phyloP scores from a whole-genome alignment of 2,797 vertebrate genomes.

The Hyperoplus lanceolatus region DNA sequence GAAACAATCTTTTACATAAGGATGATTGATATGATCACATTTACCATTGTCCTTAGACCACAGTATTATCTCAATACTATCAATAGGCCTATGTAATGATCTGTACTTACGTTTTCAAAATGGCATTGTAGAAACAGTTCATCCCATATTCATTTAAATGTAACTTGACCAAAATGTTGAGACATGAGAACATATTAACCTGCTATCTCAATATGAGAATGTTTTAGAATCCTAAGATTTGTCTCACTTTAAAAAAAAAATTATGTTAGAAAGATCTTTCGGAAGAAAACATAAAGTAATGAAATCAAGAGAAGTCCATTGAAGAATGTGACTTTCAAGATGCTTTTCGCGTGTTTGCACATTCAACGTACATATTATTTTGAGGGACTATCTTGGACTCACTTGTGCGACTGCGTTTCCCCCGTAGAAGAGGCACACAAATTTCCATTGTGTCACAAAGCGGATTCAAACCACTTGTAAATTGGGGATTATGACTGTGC shows the following conservation, averaged over 20 bases:
- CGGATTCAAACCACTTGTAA: slow-evolving; percentile 58
- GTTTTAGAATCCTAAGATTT: not conserved
- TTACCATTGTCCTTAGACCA: not conserved
- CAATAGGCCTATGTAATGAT: not conserved
- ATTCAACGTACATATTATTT: not conserved
- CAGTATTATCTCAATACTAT: not conserved
- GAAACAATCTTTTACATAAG: not conserved
- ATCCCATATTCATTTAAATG: not conserved
- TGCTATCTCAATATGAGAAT: no score
- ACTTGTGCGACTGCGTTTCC: not conserved
- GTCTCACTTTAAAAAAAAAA: no score
- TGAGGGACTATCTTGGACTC: not conserved
- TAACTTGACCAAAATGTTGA: not conserved
- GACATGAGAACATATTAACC: not conserved
- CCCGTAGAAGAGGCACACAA: not conserved
- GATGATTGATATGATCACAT: not conserved
- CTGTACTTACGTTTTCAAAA: not conserved
- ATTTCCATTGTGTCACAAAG: slow-evolving; percentile 24
- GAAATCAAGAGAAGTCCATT: not conserved
- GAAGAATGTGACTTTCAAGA: not conserved
- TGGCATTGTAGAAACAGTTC: not conserved
- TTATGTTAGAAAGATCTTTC: not conserved
- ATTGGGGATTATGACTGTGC: slow-evolving; percentile 66
- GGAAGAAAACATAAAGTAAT: not conserved
- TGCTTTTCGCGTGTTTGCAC: not conserved